These are phyloP conservation scores for Drosophila stalkeri DNA, from an alignment of 2,888 invertebrate genomes.

Conservation along the genomic window DNA sequence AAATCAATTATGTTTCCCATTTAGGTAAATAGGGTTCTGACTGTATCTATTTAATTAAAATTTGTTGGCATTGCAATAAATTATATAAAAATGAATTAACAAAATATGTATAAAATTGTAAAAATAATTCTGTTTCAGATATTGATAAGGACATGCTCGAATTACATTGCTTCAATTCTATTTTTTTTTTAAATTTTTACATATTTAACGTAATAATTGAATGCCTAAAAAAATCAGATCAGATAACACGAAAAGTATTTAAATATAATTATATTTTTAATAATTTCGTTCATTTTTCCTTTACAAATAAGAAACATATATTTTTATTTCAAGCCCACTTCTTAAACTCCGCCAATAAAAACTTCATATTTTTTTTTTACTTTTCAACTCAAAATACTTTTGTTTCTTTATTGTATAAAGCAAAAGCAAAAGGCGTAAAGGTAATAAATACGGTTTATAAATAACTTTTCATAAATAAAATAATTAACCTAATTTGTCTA, in stretches of 20 bases:
- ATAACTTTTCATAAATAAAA: constrained; percentile 68
- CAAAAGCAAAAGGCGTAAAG: constrained; percentile 51
- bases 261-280: too few species aligned
- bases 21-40: constrained; percentile 17
- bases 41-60: not conserved
- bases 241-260: too few species aligned
- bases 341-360: constrained; percentile 7
- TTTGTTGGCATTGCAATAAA: constrained; percentile 1
- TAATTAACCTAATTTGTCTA: constrained; percentile 68
- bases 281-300: too few species aligned
- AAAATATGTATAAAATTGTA: too few species aligned
- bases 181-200: too few species aligned
- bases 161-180: too few species aligned
- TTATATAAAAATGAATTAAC: too few species aligned
- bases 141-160: too few species aligned
- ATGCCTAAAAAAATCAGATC: too few species aligned
- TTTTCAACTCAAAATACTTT: constrained; percentile 55
- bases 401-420: constrained; percentile 67
- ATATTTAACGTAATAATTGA: too few species aligned
- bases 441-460: constrained; percentile 73
- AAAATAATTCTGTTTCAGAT: too few species aligned
- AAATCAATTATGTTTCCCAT: constrained; percentile 38
- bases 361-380: constrained; percentile 16
- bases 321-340: not conserved
- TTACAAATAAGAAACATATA: too few species aligned